Percentiles rank a stretch among this genome's conserved stretches.
phyloP scores from a whole-genome alignment of 2,113 vertebrate genomes.

The Gallinago undulata region DNA sequence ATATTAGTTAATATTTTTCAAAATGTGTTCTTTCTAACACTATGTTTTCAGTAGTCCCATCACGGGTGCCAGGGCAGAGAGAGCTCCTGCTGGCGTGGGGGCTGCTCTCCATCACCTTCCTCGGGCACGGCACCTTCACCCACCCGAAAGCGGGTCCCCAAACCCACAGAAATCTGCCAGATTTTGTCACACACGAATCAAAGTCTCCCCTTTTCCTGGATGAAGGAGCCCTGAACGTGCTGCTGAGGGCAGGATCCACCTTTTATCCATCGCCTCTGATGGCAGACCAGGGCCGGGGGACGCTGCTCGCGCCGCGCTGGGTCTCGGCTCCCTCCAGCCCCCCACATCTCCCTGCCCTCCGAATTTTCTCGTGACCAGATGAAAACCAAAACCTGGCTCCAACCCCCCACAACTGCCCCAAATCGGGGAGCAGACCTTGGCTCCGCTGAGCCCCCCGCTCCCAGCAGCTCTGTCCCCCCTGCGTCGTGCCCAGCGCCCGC shows the following conservation, averaged over 20 bases:
- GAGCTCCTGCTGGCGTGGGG: background rate
- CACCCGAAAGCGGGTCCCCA: background rate
- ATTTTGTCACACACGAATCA: background rate
- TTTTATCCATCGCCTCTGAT: too few species aligned
- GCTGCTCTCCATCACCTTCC: background rate
- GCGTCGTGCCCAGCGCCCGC: accelerated
- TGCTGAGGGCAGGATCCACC: background rate
- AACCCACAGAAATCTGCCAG: accelerated
- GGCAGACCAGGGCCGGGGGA: too few species aligned
- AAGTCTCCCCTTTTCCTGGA: background rate
- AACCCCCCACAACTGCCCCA: accelerated
- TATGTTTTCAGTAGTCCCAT: background rate
- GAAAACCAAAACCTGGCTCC: background rate
- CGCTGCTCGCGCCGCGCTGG: accelerated
- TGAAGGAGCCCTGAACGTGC: accelerated
- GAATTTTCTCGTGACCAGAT: background rate
- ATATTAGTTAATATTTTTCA: background rate
- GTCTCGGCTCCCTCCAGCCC: accelerated
- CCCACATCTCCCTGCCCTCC: background rate
- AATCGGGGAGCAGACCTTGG: accelerated
- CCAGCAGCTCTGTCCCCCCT: background rate
- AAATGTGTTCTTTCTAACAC: background rate
- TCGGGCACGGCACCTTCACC: accelerated
- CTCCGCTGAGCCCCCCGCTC: accelerated
- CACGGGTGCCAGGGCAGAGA: background rate